Evolutionary conservation across 2,888 invertebrate genomes (phyloP).

Genomic region (Carterocephalus palaemon): DNA sequence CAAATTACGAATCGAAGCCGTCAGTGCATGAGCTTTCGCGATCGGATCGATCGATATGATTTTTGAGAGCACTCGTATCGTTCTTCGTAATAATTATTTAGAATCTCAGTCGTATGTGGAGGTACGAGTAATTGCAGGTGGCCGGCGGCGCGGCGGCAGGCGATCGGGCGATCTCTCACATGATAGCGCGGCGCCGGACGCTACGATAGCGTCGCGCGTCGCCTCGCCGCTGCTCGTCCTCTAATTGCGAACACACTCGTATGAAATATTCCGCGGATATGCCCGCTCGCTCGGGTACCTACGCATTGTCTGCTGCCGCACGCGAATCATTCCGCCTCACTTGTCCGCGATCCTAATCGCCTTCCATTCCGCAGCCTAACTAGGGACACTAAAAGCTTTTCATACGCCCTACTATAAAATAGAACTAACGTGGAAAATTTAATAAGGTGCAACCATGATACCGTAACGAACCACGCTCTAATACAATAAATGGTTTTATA

Average conservation of each 20-base stretch:
- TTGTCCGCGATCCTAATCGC: constrained; percentile 52
- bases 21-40: constrained; percentile 18
- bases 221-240: constrained; percentile 48
- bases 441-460: not conserved
- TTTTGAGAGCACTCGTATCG: constrained; percentile 11
- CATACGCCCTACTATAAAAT: constrained; percentile 10
- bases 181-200: constrained; percentile 62
- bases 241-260: constrained; percentile 67
- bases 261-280: constrained; percentile 54
- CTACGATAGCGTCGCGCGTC: constrained; percentile 57
- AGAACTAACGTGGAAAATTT: constrained; percentile 7
- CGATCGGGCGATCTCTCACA: constrained; percentile 62
- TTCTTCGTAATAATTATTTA: constrained; percentile 32
- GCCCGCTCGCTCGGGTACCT: constrained; percentile 38
- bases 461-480: no score
- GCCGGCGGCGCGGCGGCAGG: constrained; percentile 27
- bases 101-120: constrained; percentile 31
- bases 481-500: no score
- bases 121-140: constrained; percentile 31
- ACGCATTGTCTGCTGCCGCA: constrained; percentile 54
- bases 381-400: constrained; percentile 30
- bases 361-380: constrained; percentile 37
- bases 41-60: constrained; percentile 21
- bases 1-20: constrained; percentile 1
- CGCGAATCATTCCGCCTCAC: constrained; percentile 55